These are phyloP conservation scores for Gila orcuttii DNA, from an alignment of 2,113 vertebrate species.

Conservation along the genomic window DNA sequence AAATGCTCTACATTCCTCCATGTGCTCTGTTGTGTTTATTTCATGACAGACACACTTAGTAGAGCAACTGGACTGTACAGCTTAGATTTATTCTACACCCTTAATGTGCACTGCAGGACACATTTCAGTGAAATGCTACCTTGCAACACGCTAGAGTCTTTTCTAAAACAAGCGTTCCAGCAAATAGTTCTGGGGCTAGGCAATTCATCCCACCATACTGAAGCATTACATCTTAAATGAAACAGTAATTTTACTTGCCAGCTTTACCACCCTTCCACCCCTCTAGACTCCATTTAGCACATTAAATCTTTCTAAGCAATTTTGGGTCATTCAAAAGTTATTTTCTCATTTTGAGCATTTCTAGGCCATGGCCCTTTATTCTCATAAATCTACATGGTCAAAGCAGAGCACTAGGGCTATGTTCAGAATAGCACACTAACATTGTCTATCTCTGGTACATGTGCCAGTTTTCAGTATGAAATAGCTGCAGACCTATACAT, in stretches of 20 bases:
- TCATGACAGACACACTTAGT: background rate
- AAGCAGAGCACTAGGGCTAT: background rate
- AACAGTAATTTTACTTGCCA: background rate
- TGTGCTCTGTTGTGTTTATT: slow-evolving; percentile 20
- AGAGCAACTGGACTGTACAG: background rate
- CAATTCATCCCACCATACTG: background rate
- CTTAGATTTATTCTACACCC: background rate
- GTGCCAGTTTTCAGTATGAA: background rate
- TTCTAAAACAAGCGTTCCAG: background rate
- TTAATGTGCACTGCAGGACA: background rate
- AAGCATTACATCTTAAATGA: slow-evolving; percentile 1
- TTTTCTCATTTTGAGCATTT: background rate
- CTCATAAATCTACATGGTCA: background rate
- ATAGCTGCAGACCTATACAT: background rate
- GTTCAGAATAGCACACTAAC: background rate
- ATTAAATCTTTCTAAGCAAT: background rate
- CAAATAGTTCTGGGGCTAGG: background rate
- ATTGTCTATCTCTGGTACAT: background rate
- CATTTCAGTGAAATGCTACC: background rate
- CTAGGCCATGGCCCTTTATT: background rate
- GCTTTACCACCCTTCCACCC: background rate
- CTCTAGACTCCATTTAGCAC: background rate
- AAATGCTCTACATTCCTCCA: background rate
- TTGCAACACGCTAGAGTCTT: background rate
- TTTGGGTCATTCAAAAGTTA: background rate